Evolutionary conservation across 30 jellyfish, hydroid and myxozoan genomes (phyloP).

Genomic region (Chironex yamaguchii): DNA sequence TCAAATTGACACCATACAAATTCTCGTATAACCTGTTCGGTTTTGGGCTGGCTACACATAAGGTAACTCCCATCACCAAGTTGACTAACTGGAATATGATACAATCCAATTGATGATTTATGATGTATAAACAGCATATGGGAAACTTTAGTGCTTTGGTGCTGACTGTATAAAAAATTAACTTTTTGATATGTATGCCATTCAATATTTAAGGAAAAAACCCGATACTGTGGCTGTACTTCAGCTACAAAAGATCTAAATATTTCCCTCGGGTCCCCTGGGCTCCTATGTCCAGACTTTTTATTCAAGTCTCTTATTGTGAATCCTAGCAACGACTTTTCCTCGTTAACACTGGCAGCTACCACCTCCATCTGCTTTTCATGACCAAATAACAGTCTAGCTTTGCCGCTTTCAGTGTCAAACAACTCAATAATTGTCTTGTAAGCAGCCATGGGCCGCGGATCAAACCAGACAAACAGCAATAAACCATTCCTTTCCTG

Average conservation of each 20-base stretch:
- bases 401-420: slow-evolving; percentile 26
- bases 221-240: slow-evolving; percentile 82
- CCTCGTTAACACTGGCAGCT: slow-evolving; percentile 78
- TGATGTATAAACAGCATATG: slow-evolving; percentile 78
- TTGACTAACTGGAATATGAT: slow-evolving; percentile 73
- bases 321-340: slow-evolving; percentile 71
- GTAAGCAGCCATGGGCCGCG: neutral
- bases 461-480: slow-evolving; percentile 66
- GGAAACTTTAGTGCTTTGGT: slow-evolving; percentile 9
- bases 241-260: slow-evolving; percentile 86
- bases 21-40: slow-evolving; percentile 74
- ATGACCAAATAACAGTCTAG: slow-evolving; percentile 64
- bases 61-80: slow-evolving; percentile 75
- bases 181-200: slow-evolving; percentile 89
- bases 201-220: slow-evolving; percentile 79
- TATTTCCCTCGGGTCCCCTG: slow-evolving; percentile 50
- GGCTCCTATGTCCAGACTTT: slow-evolving; percentile 9
- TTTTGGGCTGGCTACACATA: slow-evolving; percentile 81
- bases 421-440: slow-evolving; percentile 74
- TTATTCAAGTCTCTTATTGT: slow-evolving; percentile 61
- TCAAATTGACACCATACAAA: slow-evolving; percentile 90
- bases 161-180: slow-evolving; percentile 65
- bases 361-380: slow-evolving; percentile 73
- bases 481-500: slow-evolving; percentile 77
- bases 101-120: slow-evolving; percentile 80